Evolutionary conservation across 2,113 vertebrate genomes (phyloP).

Genomic region (Tapirus terrestris): DNA sequence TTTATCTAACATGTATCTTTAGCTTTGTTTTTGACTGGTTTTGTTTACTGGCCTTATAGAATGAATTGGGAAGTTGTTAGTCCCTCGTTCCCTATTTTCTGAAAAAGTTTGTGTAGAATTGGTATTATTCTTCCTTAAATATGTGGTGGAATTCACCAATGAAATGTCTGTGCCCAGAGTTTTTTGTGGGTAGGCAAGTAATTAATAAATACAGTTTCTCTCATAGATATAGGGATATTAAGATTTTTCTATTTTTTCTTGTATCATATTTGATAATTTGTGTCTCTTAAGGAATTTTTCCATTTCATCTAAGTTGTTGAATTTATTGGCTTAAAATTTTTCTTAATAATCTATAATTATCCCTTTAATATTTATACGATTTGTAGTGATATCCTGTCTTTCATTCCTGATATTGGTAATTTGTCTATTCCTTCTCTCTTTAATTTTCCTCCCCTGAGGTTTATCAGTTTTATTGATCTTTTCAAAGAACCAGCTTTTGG

Average conservation of each 20-base stretch:
- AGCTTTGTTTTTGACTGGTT: not conserved
- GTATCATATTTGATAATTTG: not conserved
- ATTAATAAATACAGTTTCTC: not conserved
- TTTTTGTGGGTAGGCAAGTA: not conserved
- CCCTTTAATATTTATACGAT: not conserved
- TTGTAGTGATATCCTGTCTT: not conserved
- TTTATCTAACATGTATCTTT: not conserved
- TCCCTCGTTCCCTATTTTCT: not conserved
- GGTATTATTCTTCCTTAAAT: not conserved
- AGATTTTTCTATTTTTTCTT: not conserved
- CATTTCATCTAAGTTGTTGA: not conserved
- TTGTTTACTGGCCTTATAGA: not conserved
- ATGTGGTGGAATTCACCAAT: not conserved
- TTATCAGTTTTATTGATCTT: not conserved
- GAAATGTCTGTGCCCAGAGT: not conserved
- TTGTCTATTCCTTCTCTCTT: not conserved
- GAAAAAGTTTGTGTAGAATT: not conserved
- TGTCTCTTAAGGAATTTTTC: not conserved
- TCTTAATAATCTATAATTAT: not conserved
- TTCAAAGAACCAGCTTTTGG: not conserved
- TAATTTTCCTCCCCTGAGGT: not conserved
- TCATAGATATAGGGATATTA: not conserved
- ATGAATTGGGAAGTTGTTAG: not conserved
- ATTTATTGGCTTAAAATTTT: not conserved
- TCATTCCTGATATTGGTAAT: not conserved